Evolutionary conservation across 1,140 invertebrate species (phyloP).

Genomic region (Neodiprion fabricii): DNA sequence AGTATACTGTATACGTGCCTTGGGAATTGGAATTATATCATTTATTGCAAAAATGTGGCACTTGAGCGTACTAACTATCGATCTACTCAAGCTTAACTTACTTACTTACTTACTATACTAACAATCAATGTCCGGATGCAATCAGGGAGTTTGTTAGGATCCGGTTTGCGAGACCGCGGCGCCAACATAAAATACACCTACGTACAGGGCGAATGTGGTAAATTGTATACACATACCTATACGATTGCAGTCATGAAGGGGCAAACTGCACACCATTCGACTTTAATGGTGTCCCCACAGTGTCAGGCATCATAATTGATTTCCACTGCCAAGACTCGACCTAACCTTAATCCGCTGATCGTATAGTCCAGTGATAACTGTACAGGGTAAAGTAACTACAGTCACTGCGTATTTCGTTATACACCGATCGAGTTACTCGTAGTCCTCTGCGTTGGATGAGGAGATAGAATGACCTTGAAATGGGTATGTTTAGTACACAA

Average conservation of each 20-base stretch:
- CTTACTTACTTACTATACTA: neutral
- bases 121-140: neutral
- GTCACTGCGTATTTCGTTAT: neutral
- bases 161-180: neutral
- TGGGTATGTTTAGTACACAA: too few species aligned
- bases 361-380: neutral
- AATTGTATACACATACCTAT: too few species aligned
- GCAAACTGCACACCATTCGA: neutral
- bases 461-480: too few species aligned
- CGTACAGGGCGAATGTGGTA: neutral
- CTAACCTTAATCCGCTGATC: neutral
- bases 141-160: neutral
- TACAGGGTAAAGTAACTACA: neutral
- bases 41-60: too few species aligned
- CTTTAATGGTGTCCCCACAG: neutral
- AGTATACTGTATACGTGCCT: neutral
- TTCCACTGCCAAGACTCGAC: neutral
- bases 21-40: too few species aligned
- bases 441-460: too few species aligned
- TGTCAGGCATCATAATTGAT: neutral
- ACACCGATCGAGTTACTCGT: too few species aligned
- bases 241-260: too few species aligned
- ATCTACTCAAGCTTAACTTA: too few species aligned
- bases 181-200: neutral
- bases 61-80: too few species aligned